Evolutionary conservation across 92 coral and sea anemone genomes (phyloP).

Genomic region (Zoanthus solanderi): DNA sequence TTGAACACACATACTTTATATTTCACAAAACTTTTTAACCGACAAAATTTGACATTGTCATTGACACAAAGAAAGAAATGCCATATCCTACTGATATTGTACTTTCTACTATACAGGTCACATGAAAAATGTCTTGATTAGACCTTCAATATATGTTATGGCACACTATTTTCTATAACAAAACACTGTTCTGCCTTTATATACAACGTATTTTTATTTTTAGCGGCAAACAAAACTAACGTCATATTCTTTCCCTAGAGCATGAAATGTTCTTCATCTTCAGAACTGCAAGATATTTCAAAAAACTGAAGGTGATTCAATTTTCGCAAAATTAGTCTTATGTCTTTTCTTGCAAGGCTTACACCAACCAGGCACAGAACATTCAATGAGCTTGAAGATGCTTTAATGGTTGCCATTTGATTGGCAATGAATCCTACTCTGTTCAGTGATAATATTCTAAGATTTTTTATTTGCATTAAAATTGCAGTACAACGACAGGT

Average conservation of each 20-base stretch:
- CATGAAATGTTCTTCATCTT: slow-evolving; percentile 57
- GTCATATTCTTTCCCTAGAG: slow-evolving; percentile 69
- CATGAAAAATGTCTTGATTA: slow-evolving; percentile 66
- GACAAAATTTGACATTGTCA: slow-evolving; percentile 34
- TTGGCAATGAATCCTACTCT: slow-evolving; percentile 65
- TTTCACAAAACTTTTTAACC: too few species aligned
- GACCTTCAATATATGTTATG: slow-evolving; percentile 45
- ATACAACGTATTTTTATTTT: slow-evolving; percentile 53
- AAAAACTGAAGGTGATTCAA: slow-evolving; percentile 62
- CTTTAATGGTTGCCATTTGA: slow-evolving; percentile 58
- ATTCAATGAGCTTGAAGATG: slow-evolving; percentile 57
- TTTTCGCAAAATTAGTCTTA: slow-evolving; percentile 58
- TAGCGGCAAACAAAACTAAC: slow-evolving; percentile 55
- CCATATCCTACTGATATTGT: slow-evolving; percentile 53
- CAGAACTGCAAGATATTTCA: slow-evolving; percentile 61
- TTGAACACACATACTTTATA: slow-evolving; percentile 33
- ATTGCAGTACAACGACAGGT: slow-evolving; percentile 52
- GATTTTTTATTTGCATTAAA: slow-evolving; percentile 57
- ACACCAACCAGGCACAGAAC: slow-evolving; percentile 67
- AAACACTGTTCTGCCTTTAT: slow-evolving; percentile 54
- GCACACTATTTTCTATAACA: slow-evolving; percentile 62
- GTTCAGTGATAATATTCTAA: slow-evolving; percentile 52
- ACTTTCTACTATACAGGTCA: slow-evolving; percentile 43
- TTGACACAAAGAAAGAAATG: slow-evolving; percentile 43
- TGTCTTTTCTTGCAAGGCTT: slow-evolving; percentile 56